phyloP scores from a whole-genome alignment of 2,888 invertebrate species.

The Coleophora flavipennella region DNA sequence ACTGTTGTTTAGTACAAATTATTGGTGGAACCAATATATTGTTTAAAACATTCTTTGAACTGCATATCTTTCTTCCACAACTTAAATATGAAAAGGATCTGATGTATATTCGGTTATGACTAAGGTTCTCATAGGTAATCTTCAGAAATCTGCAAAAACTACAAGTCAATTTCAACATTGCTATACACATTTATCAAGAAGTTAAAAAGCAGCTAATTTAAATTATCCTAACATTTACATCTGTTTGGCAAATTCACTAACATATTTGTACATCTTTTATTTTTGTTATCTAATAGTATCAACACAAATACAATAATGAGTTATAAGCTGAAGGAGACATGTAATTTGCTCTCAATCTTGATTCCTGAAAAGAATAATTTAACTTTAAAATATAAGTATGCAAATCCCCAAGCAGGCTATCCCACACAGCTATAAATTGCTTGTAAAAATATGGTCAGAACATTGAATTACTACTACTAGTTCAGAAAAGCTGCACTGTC shows the following conservation, averaged over 20 bases:
- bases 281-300: too few relatives aligned
- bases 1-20: conserved; percentile 24
- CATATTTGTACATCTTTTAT: conserved; percentile 12
- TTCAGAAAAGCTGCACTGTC: too few relatives aligned
- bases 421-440: too few relatives aligned
- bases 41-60: conserved; percentile 21
- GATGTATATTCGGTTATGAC: conserved; percentile 32
- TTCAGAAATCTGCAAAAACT: conserved; percentile 62
- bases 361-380: conserved; percentile 39
- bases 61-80: conserved; percentile 38
- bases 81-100: conserved; percentile 36
- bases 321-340: conserved; percentile 23
- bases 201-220: conserved; percentile 33
- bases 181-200: conserved; percentile 35
- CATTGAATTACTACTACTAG: too few relatives aligned
- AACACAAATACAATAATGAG: background rate
- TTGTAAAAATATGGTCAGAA: too few relatives aligned
- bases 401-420: too few relatives aligned
- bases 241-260: conserved; percentile 30
- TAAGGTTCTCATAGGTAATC: conserved; percentile 41
- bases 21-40: conserved; percentile 14
- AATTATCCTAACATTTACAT: conserved; percentile 17
- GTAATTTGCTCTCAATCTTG: conserved; percentile 54
- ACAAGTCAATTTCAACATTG: conserved; percentile 64
- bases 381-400: too few relatives aligned